Base-by-base conservation (phyloP, 1,140 invertebrate species). In the Eupeodes corollae region DNA sequence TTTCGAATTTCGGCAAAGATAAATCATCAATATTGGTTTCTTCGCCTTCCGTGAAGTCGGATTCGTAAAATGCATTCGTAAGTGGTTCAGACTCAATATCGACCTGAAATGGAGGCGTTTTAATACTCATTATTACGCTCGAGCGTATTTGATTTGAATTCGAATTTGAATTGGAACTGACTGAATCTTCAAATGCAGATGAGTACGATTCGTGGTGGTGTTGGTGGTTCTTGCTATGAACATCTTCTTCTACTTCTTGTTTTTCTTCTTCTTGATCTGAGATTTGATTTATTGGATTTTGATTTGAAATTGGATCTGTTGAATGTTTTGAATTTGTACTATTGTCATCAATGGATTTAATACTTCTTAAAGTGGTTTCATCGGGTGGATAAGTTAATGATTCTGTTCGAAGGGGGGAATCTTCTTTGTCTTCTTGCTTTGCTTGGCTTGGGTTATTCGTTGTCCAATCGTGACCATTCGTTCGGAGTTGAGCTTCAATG, bases 1-100 rank as follows among this genome's bases (percentile, higher is more conserved):
- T 35, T 13, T 54, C 52, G 40, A 51, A 47, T 34, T 47, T 44
- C 5, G 52, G 50, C 32, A 52, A 15, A 19, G 50, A 52, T 14
- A 48, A 26, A 46, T 52, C 50, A 34, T 52, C 47, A 18, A 52
- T 11, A 15, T 32, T 14, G 6, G 46, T 52, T 30, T 44, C 30
- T 5, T 50, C 48, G 21, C 19, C 14, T 15, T 19, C 40, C 18
- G 26, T 42, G 37, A 52, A 52, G 42, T 52, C 51, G 13, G 34
- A 14, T 42, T 50, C 51, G 31, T 52, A 52, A 30, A 26, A n/a
- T n/a, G 47, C 34, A 19, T 14, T n/a, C 5, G 35, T 37, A 21
- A 18, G 18, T 13, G 34, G 19, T 30, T 42, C 47, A 10, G 19
- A 32, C 9, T 16, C 21, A 5, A 35, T 19, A 5, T 42, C 11